Conservation (phyloP, 30 jellyfish, hydroid and myxozoan species). For the Catostylus mosaicus region DNA sequence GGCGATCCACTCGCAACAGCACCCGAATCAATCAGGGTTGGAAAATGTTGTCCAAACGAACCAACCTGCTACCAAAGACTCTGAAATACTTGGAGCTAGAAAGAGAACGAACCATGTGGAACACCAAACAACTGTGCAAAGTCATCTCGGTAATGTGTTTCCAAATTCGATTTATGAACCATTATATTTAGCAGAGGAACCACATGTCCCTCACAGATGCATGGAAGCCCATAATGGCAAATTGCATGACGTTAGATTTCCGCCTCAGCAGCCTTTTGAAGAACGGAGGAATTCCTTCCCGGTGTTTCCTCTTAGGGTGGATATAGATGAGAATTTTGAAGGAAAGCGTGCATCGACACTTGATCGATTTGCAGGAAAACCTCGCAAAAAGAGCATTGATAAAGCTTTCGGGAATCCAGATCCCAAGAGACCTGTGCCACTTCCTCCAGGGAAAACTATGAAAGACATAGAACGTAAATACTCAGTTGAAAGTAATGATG, state of each 20-base stretch:
- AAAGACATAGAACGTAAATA: slow-evolving; percentile 34
- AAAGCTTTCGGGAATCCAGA: slow-evolving; percentile 3
- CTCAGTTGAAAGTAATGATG: slow-evolving; percentile 11
- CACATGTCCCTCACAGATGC: too few species aligned
- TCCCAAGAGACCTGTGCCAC: slow-evolving; percentile 66
- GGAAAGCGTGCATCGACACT: slow-evolving; percentile 13
- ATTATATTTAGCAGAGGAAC: slow-evolving; percentile 38
- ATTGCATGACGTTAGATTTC: too few species aligned
- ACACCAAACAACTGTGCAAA: background rate
- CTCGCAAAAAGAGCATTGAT: background rate
- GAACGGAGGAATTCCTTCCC: slow-evolving; percentile 49
- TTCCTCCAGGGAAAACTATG: slow-evolving; percentile 64
- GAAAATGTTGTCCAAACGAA: background rate
- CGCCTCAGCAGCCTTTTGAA: background rate
- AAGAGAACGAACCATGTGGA: background rate
- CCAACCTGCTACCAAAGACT: background rate
- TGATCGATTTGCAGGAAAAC: slow-evolving; percentile 1
- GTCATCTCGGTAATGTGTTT: background rate
- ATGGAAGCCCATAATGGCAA: too few species aligned
- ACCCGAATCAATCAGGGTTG: background rate
- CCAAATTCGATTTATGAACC: slow-evolving; percentile 13
- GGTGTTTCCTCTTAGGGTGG: background rate
- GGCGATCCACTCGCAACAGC: too few species aligned
- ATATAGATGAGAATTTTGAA: background rate
- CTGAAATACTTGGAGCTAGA: background rate